Conservation (phyloP, 2,113 vertebrate genomes). For the human (Homo sapiens) region GRCh38 chr16:77319001-77319500, state of each 20-base stretch:
- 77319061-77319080: background rate
- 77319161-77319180: background rate
- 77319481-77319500: too few relatives aligned
- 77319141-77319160: background rate
- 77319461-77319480: too few relatives aligned
- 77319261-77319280: background rate
- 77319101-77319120: background rate
- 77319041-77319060: background rate
- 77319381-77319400: background rate
- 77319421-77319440: background rate
- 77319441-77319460: too few relatives aligned
- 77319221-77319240: background rate
- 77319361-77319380: background rate
- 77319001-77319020: background rate
- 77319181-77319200: rapidly evolving
- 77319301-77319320: background rate
- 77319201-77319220: background rate
- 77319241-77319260: background rate
- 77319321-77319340: background rate
- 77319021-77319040: background rate
- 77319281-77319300: background rate
- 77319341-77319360: background rate
- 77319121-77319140: background rate
- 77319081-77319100: background rate
- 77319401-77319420: background rate